Evolutionary conservation across 2,113 vertebrate species (phyloP).

Genomic region (Daubentonia madagascariensis): DNA sequence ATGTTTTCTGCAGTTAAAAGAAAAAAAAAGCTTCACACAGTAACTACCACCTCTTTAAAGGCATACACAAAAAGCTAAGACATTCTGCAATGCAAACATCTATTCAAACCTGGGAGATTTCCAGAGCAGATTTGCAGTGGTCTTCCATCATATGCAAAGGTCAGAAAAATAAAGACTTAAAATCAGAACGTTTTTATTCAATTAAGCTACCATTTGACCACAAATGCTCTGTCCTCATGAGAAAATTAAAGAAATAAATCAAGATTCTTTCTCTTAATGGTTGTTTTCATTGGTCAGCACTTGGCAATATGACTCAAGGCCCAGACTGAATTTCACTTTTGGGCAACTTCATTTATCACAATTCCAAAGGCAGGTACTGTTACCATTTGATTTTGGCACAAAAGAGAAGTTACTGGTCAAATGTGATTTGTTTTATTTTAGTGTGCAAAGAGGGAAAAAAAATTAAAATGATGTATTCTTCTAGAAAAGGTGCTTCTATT

Average conservation of each 20-base stretch:
- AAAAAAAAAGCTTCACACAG: neutral
- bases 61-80: constrained; percentile 5
- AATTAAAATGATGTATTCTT: neutral
- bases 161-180: constrained; percentile 53
- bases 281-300: constrained; percentile 56
- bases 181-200: constrained; percentile 65
- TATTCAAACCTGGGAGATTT: constrained; percentile 3
- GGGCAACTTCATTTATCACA: constrained; percentile 70
- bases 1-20: neutral
- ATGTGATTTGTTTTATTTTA: neutral
- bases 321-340: constrained; percentile 56
- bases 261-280: constrained; percentile 44
- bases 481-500: neutral
- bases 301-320: constrained; percentile 12
- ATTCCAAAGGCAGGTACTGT: constrained; percentile 61
- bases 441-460: neutral
- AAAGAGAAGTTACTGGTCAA: constrained; percentile 41
- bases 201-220: constrained; percentile 68
- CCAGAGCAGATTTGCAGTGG: neutral
- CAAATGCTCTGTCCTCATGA: constrained; percentile 49
- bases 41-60: neutral
- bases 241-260: constrained; percentile 76
- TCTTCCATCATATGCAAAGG: constrained; percentile 37
- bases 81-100: neutral
- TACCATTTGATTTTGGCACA: constrained; percentile 33